Base-by-base conservation (phyloP, 2,888 invertebrate species). In the Agrenia bidenticulata region DNA sequence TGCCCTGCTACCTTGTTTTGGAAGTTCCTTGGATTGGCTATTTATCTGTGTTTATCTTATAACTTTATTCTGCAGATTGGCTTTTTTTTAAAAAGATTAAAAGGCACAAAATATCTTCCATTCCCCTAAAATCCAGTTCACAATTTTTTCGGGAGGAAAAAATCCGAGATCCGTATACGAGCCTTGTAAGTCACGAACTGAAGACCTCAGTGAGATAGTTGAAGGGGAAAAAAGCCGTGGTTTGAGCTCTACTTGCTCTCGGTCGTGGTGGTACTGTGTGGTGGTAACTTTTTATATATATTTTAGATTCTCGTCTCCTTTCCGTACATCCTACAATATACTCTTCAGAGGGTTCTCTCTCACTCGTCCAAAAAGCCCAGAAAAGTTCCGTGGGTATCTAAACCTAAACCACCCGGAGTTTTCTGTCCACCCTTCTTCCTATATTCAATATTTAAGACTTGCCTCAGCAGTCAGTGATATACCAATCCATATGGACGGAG, bases 331-430 rank as follows among this genome's bases (percentile, higher is more conserved):
- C 32, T 7, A 32, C 32, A 32, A 11, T 32, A 32, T 32, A 32
- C 5, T 32, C 32, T 45, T n/a, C n/a, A n/a, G 45, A n/a, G 45
- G 45, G 45, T 45, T 45, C 39, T 39, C 39, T 11, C 9, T 39
- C 9, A n/a, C n/a, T n/a, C 32, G 32, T 32, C 45, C 45, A 45
- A 45, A 45, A 45, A 45, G 45, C 45, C n/a, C 9, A 45, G 45
- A 45, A 45, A 45, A 45, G 45, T 45, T 45, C 45, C 9, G 4
- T 17, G 15, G 5, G 15, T 11, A 45, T n/a, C 45, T 19, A 11
- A 45, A 45, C 45, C 45, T n/a, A 45, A 45, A 45, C 45, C 45
- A 45, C 45, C 45, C 45, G 45, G 45, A 45, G 45, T 45, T 45
- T 45, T 45, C n/a, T 45, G 45, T 45, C 32, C 32, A 32, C 32